Evolutionary conservation across 2,113 vertebrate genomes (phyloP), one percentile per base, ranked within the genome.

Genomic region (Xenopus borealis): DNA sequence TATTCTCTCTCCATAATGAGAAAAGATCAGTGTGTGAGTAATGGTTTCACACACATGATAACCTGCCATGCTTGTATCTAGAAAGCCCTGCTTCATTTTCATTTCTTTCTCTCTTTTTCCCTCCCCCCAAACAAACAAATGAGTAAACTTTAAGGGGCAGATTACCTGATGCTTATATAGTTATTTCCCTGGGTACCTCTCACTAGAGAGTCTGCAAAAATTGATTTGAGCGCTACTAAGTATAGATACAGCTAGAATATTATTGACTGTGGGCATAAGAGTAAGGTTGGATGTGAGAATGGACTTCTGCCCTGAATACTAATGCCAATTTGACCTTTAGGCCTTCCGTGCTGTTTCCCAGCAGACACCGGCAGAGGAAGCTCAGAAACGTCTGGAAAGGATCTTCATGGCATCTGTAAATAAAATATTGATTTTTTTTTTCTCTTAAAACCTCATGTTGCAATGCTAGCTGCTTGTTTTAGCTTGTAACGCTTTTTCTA

Each of bases 321-420:
- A 83, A 94, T 44, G 79, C 85, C 89, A 84, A 82, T 94, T 85
- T 94, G 88, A 92, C 90, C 88, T 89, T 73, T 89, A 97, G 96
- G 91, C 89, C 80, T 84, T 84, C 3, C 69, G 71, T 71, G 74
- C 80, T 0, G 2, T 16, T 0, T 81, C 74, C 69, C 85, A 3
- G 65, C 87, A 88, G 87, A 95, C 88, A 85, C 90, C 93, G 0
- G 82, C 86, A 3, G 94, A 95, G 82, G 94, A 95, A 80, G 94
- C 95, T 18, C 94, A 94, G 85, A 92, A 85, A 79, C 91, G 93
- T 18, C 90, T 97, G 82, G 94, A 96, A 91, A 95, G 91, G 93
- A 96, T 97, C 93, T 98, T 96, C 94, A 85, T 80, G 19, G 61
- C 88, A 75, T 83, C 94, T 90, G 94, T 96, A 95, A 95, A 87